Conservation (phyloP, 2,113 vertebrate species). For the Dipodomys ordii region DNA sequence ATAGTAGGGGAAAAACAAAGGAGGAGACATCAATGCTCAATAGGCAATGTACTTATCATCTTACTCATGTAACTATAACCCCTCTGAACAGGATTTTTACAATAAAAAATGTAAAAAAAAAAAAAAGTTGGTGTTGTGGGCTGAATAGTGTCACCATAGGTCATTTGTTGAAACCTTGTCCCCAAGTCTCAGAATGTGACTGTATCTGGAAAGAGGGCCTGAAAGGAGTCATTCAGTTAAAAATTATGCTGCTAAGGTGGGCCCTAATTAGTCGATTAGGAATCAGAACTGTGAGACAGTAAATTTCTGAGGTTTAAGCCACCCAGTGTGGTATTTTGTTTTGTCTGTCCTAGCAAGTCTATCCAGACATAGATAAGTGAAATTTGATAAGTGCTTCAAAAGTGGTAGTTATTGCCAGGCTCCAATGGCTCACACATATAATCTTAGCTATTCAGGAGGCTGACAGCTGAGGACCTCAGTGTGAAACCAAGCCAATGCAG, state of each 20-base stretch:
- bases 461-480: too few relatives aligned
- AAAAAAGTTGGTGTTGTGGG: not conserved
- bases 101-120: too few relatives aligned
- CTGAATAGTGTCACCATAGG: not conserved
- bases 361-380: not conserved
- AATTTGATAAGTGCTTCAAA: slow-evolving; percentile 25
- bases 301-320: not conserved
- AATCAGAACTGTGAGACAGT: not conserved
- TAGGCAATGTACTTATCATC: too few relatives aligned
- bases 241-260: not conserved
- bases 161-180: not conserved
- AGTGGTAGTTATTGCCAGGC: not conserved
- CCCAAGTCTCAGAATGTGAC: not conserved
- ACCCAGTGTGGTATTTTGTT: not conserved
- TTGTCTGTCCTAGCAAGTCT: not conserved
- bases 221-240: not conserved
- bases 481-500: too few relatives aligned
- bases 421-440: too few relatives aligned
- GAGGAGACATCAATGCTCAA: too few relatives aligned
- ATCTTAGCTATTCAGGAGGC: too few relatives aligned
- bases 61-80: too few relatives aligned
- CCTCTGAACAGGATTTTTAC: too few relatives aligned
- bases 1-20: too few relatives aligned
- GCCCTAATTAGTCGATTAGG: not conserved
- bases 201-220: slow-evolving; percentile 13